Base-by-base conservation (phyloP, 2,888 invertebrate genomes). In the Troides aeacus region DNA sequence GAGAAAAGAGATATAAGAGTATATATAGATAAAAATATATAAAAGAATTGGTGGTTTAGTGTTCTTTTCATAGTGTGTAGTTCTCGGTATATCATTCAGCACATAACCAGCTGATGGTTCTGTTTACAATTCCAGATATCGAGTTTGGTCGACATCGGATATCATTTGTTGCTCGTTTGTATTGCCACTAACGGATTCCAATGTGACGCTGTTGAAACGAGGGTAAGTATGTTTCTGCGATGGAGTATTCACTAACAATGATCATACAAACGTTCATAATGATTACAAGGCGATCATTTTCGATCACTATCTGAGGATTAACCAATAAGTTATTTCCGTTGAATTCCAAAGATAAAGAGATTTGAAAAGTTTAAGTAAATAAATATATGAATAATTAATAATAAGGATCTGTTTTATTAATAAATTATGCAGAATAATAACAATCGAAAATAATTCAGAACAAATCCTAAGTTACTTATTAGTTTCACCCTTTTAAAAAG, bases 151-250 rank as follows among this genome's bases (percentile, higher is more conserved):
- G 87, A 89, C 69, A 83, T 89, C 30, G 76, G 77, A 30, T 82
- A 78, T 68, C 89, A 88, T 69, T 67, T 89, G 24, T 70, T 85
- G 65, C 80, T 85, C 1, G 82, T 88, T 0, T 83, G 82, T 12
- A 79, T 86, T 69, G 77, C 84, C 15, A 82, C 89, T 10, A 78
- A 81, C 50, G 88, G 88, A 1, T 88, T 89, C 75, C 86, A 89
- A 66, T 89, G 89, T 64, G 89, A 89, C 62, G 79, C 84, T 24
- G 79, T 79, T 71, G 75, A 76, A 60, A 62, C 50, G 15, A 50
- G 36, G 21, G 69, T 69, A 59, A 69, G 69, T 69, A 30, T 21
- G 18, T 39, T 62, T 39, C 1, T n/a, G 53, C 1, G 5, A n/a
- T n/a, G 6, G 21, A 21, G 18, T 53, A 3, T n/a, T n/a, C n/a